Percentiles rank a stretch among this genome's conserved stretches.
Evolutionary conservation across 2,888 invertebrate genomes (phyloP).

Genomic region (Oscheius sp.): DNA sequence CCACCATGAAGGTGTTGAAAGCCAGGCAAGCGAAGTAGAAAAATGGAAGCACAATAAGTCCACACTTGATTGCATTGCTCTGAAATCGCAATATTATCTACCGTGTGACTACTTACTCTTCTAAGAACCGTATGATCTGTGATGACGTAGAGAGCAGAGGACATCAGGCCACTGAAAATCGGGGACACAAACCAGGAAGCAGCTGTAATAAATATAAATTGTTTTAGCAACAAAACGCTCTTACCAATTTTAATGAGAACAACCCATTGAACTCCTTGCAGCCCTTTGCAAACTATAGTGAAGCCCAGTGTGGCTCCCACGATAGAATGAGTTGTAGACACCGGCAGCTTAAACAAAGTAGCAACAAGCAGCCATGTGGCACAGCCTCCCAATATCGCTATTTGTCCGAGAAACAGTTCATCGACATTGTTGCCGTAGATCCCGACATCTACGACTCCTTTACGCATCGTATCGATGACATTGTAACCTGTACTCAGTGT

Average conservation of each 20-base stretch:
- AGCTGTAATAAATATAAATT: conserved; percentile 76
- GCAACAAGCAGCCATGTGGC: conserved; percentile 92
- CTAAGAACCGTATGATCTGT: conserved; percentile 78
- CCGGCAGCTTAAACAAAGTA: conserved; percentile 92
- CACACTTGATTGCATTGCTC: conserved; percentile 74
- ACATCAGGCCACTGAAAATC: conserved; percentile 88
- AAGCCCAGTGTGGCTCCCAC: conserved; percentile 97
- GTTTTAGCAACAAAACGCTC: conserved; percentile 30
- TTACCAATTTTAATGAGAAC: conserved; percentile 82
- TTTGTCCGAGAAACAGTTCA: conserved; percentile 89
- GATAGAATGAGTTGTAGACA: conserved; percentile 97
- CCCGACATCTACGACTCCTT: conserved; percentile 90
- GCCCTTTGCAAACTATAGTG: conserved; percentile 89
- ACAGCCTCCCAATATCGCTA: conserved; percentile 84
- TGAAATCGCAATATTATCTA: conserved; percentile 34
- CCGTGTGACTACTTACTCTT: background rate
- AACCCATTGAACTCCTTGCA: conserved; percentile 85
- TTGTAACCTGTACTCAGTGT: conserved; percentile 80
- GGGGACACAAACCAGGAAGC: conserved; percentile 98
- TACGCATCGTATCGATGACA: conserved; percentile 97
- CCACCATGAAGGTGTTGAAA: conserved; percentile 91
- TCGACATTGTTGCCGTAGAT: conserved; percentile 85
- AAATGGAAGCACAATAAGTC: conserved; percentile 86
- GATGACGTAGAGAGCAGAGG: conserved; percentile 77
- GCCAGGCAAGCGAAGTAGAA: conserved; percentile 92